Conservation (phyloP, 2,113 vertebrate species). For the Merops nubicus region DNA sequence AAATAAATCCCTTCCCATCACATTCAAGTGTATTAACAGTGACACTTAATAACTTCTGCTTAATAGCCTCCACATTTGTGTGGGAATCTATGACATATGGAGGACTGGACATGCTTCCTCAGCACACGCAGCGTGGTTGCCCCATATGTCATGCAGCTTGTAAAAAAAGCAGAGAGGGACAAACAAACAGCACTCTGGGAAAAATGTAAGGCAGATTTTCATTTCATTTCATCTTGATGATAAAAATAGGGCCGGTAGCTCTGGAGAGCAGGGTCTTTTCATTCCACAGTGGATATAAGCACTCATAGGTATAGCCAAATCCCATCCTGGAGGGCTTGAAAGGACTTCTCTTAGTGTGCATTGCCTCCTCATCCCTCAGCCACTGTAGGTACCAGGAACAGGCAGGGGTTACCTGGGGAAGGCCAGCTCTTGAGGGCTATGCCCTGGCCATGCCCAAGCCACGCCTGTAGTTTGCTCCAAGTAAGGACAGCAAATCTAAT, state of each 20-base stretch:
- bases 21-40: slow-evolving; percentile 61
- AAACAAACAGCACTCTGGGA: background rate
- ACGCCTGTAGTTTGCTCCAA: background rate
- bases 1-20: slow-evolving; percentile 62
- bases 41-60: slow-evolving; percentile 48
- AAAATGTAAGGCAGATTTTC: background rate
- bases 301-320: background rate
- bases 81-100: slow-evolving; percentile 54
- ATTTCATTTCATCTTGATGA: background rate
- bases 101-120: slow-evolving; percentile 49
- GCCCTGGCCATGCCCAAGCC: background rate
- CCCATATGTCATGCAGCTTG: slow-evolving; percentile 43
- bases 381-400: background rate
- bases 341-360: background rate
- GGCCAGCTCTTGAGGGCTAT: background rate
- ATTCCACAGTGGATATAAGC: background rate
- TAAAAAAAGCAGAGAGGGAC: background rate
- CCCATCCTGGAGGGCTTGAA: background rate
- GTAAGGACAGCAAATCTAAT: background rate
- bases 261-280: background rate
- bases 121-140: background rate
- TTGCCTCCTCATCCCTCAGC: background rate
- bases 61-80: slow-evolving; percentile 51
- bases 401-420: background rate
- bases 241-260: background rate